A percentile compares a stretch with the other conserved stretches of the same genome.
Conservation (phyloP, 2,888 invertebrate species). For the Seira musarum region DNA sequence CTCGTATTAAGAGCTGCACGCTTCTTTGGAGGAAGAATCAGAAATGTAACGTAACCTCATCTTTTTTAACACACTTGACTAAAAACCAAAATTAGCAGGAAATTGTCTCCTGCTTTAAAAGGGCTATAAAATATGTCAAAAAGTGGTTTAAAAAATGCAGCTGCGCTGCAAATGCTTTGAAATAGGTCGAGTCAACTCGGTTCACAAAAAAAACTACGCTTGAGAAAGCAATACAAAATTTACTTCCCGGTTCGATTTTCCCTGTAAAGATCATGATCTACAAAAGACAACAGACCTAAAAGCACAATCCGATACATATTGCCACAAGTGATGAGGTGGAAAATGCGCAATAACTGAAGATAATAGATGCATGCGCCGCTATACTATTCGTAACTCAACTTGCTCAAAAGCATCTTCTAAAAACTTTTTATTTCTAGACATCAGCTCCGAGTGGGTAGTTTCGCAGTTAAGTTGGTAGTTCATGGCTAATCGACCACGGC, state of each 20-base stretch:
- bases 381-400: no score
- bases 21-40: background rate
- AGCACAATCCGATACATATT: no score
- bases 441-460: background rate
- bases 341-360: background rate
- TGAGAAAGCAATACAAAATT: background rate
- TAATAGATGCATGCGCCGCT: no score
- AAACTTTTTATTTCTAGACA: background rate
- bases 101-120: background rate
- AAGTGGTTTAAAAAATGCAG: background rate
- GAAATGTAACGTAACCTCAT: background rate
- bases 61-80: background rate
- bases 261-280: no score
- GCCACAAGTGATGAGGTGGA: no score
- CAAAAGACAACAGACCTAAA: no score
- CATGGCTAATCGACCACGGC: background rate
- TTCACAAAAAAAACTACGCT: background rate
- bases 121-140: background rate
- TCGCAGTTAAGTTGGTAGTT: background rate
- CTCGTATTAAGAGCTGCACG: background rate
- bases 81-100: background rate
- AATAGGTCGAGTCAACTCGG: background rate
- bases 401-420: background rate
- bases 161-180: background rate
- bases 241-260: background rate